Conservation (phyloP, 2,797 vertebrate genomes). For the Streptopelia turtur region DNA sequence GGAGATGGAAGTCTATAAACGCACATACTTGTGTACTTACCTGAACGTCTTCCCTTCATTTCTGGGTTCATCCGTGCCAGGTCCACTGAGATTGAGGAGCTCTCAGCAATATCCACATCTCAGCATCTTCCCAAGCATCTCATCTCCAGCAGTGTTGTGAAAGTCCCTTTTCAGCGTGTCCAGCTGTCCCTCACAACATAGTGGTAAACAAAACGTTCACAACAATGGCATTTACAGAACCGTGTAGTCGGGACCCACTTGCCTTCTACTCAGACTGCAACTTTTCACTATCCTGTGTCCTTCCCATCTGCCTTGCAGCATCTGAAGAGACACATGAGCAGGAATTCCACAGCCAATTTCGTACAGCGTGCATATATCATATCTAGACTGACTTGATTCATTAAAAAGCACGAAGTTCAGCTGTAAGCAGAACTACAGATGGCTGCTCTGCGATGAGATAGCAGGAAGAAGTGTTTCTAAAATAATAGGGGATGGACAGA, state of each 20-base stretch:
- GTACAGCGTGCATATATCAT: too few relatives aligned
- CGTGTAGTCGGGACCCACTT: background rate
- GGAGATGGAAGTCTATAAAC: background rate
- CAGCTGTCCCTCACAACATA: background rate
- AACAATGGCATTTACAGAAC: background rate
- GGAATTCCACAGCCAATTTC: background rate
- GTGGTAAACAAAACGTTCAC: background rate
- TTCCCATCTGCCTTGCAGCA: background rate
- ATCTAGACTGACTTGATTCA: background rate
- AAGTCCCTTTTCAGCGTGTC: accelerated
- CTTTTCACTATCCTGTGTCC: background rate
- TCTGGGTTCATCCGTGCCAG: background rate
- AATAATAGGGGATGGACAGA: background rate
- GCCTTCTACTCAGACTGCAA: background rate
- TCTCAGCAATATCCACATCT: background rate
- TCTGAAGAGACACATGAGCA: background rate
- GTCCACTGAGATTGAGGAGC: background rate
- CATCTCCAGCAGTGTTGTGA: accelerated
- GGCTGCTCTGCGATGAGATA: background rate
- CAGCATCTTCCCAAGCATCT: background rate
- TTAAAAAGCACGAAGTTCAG: background rate
- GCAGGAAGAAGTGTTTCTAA: background rate
- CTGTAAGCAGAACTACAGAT: background rate
- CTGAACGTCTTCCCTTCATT: background rate
- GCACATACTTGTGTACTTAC: background rate